Conservation (phyloP, 2,113 vertebrate species). For the Oncorhynchus clarkii region DNA sequence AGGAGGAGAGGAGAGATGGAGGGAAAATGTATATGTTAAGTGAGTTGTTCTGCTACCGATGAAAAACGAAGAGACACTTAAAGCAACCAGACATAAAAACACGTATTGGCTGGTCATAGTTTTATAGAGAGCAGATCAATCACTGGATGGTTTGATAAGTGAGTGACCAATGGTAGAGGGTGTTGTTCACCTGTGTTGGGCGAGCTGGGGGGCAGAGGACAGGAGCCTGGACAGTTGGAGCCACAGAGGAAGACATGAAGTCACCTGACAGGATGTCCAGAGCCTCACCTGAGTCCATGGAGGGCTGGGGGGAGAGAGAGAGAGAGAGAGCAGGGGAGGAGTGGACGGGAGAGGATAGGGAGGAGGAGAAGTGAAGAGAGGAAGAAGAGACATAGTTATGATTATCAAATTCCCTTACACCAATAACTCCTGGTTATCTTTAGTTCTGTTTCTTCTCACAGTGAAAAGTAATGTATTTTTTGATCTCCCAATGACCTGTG, state of each 20-base stretch:
- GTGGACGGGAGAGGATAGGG: neutral
- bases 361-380: too few relatives aligned
- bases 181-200: constrained; percentile 40
- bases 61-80: neutral
- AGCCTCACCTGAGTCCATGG: constrained; percentile 43
- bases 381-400: neutral
- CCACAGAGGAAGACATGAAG: constrained; percentile 14
- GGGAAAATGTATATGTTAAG: neutral
- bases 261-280: constrained; percentile 47
- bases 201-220: constrained; percentile 29
- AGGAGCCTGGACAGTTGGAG: constrained; percentile 8
- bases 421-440: neutral
- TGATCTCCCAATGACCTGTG: neutral
- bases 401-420: neutral
- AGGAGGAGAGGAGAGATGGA: constrained; percentile 3
- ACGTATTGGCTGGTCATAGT: neutral
- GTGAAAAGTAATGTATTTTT: neutral
- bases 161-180: neutral
- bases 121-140: neutral
- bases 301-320: neutral
- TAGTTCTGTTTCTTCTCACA: neutral
- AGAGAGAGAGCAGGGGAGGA: constrained; percentile 16
- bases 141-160: neutral
- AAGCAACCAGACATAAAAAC: neutral
- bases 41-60: neutral